Conservation (phyloP, 2,888 invertebrate genomes). For the Mycalesis mineus region DNA sequence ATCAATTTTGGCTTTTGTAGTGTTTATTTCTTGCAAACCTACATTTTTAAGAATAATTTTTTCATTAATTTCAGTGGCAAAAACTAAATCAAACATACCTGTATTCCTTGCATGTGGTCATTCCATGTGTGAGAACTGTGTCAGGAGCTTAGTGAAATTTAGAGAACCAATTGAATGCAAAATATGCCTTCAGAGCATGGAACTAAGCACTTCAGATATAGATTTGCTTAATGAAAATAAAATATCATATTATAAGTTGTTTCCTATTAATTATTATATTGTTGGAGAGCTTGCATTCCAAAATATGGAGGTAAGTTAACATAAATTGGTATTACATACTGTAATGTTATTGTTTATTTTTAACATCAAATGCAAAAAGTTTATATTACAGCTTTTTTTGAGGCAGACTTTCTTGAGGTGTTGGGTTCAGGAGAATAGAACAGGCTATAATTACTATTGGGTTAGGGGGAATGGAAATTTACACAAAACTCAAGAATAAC, state of each 20-base stretch:
- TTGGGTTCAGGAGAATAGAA: too few species aligned
- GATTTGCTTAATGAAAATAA: constrained; percentile 40
- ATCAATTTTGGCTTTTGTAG: too few species aligned
- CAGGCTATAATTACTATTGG: too few species aligned
- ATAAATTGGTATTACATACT: not conserved
- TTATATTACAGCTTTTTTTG: too few species aligned
- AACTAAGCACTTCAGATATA: constrained; percentile 39
- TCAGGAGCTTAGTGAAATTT: constrained; percentile 57
- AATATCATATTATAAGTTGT: constrained; percentile 44
- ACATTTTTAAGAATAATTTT: too few species aligned
- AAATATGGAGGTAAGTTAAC: constrained; percentile 43
- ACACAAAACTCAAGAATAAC: too few species aligned
- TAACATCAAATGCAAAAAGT: too few species aligned
- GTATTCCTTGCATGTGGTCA: constrained; percentile 83
- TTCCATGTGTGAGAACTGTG: constrained; percentile 82
- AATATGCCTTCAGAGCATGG: constrained; percentile 60
- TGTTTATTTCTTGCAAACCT: too few species aligned
- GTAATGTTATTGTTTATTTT: too few species aligned
- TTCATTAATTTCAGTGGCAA: constrained; percentile 35
- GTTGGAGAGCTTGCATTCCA: constrained; percentile 58
- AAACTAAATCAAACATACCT: constrained; percentile 62
- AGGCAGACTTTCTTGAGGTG: too few species aligned
- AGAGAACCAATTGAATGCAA: constrained; percentile 68
- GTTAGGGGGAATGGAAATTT: too few species aligned
- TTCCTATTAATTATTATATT: constrained; percentile 58